Base-by-base conservation (phyloP, 2,888 invertebrate species). In the Tetheella fluctuosa region DNA sequence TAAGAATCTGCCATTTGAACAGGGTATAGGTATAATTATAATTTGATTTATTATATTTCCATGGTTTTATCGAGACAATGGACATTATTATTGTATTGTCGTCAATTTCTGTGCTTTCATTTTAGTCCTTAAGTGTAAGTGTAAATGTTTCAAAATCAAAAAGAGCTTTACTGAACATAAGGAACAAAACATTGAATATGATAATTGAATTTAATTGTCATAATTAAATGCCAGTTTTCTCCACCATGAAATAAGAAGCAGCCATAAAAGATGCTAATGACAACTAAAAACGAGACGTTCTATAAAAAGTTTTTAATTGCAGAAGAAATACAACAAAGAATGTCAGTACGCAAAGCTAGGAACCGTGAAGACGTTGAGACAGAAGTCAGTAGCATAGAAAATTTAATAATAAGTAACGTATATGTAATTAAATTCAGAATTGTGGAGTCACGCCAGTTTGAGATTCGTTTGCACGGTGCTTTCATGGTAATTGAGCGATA, bases 221-320 rank as follows among this genome's bases (percentile, higher is more conserved):
- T 39, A 39, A 39, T 55, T 15, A 48, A 48, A 48, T 48, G 48
- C 20, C 34, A 23, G 55, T 20, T 34, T 55, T 55, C 34, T 48
- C 48, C 48, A 20, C 20, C 7, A 55, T 55, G 13, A 34, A 55
- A 55, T 15, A 55, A 55, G 55, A 55, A 55, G 55, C 55, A 34
- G 55, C 23, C 20, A 34, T 55, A 23, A 55, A 34, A 34, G 54
- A 17, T 55, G 20, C 12, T 34, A 34, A 23, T 34, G 30, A 6
- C 55, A 13, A 20, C 17, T 23, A 55, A 34, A 55, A 55, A 37
- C 23, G 6, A 34, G 15, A 34, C 34, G 20, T 30, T 55, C 23
- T 4, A 34, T 53, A 2, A 48, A 48, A n/a, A 37, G 20, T 2
- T 34, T 23, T 34, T 55, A 55, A 34, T 55, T 37, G 20, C 17